Evolutionary conservation across 1,140 invertebrate genomes (phyloP).

Genomic region (Drosophila bocqueti): DNA sequence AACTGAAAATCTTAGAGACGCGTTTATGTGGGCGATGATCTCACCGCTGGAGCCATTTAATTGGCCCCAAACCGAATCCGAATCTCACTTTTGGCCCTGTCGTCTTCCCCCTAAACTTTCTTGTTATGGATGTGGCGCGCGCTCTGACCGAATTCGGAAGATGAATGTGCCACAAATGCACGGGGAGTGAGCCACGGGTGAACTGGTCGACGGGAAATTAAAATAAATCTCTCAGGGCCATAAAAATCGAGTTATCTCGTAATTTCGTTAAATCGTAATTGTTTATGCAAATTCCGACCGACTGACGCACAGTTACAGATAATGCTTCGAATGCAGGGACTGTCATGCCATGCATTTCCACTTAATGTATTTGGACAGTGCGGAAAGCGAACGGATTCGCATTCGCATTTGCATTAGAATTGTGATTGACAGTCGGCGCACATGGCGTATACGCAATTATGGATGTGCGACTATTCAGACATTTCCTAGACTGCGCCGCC

Average conservation of each 20-base stretch:
- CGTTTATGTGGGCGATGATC: slow-evolving; percentile 75
- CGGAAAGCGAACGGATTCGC: slow-evolving; percentile 52
- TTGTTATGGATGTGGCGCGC: slow-evolving; percentile 58
- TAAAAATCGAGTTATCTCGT: slow-evolving; percentile 47
- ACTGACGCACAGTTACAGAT: slow-evolving; percentile 44
- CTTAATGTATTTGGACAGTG: slow-evolving; percentile 49
- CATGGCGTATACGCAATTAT: slow-evolving; percentile 81
- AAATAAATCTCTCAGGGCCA: slow-evolving; percentile 46
- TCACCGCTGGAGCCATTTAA: slow-evolving; percentile 70
- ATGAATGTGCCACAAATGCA: slow-evolving; percentile 75
- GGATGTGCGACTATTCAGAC: slow-evolving; percentile 52
- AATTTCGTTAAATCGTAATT: slow-evolving; percentile 55
- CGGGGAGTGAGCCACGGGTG: slow-evolving; percentile 9
- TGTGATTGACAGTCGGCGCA: slow-evolving; percentile 72
- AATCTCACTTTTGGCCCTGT: slow-evolving; percentile 48
- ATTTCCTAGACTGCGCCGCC: slow-evolving; percentile 57
- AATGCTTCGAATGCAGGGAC: slow-evolving; percentile 30
- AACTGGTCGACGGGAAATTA: slow-evolving; percentile 32
- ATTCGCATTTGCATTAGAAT: slow-evolving; percentile 65
- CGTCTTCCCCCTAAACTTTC: slow-evolving; percentile 34
- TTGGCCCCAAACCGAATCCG: slow-evolving; percentile 60
- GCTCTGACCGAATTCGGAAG: slow-evolving; percentile 76
- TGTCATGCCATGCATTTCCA: slow-evolving; percentile 40
- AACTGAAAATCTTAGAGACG: slow-evolving; percentile 37
- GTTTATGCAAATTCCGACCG: slow-evolving; percentile 49